phyloP scores from a whole-genome alignment of 2,113 vertebrate species.

The Crotophaga sulcirostris region DNA sequence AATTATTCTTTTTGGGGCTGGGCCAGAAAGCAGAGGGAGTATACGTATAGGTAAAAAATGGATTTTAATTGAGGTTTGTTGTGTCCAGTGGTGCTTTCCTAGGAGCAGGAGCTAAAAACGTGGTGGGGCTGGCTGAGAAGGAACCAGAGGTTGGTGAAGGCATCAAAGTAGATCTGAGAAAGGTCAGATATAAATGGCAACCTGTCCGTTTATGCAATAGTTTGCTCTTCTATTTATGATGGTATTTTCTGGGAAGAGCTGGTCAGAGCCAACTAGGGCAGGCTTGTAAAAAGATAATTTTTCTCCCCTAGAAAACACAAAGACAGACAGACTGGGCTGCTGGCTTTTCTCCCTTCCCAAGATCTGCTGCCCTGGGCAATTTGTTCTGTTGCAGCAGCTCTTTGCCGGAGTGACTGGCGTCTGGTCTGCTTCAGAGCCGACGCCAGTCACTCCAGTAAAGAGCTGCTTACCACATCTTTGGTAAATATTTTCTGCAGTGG shows the following conservation, averaged over 20 bases:
- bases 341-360: constrained; percentile 55
- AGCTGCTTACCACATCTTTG: constrained; percentile 53
- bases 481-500: constrained; percentile 57
- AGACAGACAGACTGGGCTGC: constrained; percentile 63
- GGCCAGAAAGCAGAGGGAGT: neutral
- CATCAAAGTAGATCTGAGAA: constrained; percentile 43
- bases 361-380: constrained; percentile 70
- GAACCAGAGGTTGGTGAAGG: neutral
- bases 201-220: constrained; percentile 27
- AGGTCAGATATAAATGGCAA: constrained; percentile 55
- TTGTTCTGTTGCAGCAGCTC: constrained; percentile 64
- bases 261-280: constrained; percentile 61
- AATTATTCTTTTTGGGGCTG: neutral
- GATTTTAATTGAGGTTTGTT: neutral
- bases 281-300: constrained; percentile 58
- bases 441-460: constrained; percentile 59
- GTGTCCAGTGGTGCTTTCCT: neutral
- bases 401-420: constrained; percentile 58
- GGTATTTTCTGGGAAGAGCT: constrained; percentile 65
- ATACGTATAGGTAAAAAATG: neutral
- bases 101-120: neutral
- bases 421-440: constrained; percentile 59
- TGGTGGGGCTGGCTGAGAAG: neutral
- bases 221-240: constrained; percentile 60
- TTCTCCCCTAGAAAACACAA: constrained; percentile 61